Evolutionary conservation across 2,888 invertebrate species (phyloP).

Genomic region (Cosmorhoe ocellata): DNA sequence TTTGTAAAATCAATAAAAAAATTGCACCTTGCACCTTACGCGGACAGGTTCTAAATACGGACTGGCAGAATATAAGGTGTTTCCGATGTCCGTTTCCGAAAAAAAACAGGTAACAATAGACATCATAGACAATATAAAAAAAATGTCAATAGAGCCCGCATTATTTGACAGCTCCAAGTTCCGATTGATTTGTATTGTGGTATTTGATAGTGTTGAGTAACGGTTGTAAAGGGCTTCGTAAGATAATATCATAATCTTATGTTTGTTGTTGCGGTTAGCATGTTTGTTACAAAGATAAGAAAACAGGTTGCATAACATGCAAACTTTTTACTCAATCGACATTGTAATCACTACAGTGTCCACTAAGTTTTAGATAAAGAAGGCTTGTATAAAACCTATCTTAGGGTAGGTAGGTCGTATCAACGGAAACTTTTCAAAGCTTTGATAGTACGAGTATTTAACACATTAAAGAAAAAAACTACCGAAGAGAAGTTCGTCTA

Average conservation of each 20-base stretch:
- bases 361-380: too few species aligned
- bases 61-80: conserved; percentile 63
- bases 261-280: not conserved
- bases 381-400: too few species aligned
- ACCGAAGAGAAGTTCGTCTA: too few species aligned
- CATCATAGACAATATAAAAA: conserved; percentile 27
- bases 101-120: conserved; percentile 64
- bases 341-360: too few species aligned
- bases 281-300: not conserved
- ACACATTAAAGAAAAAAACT: too few species aligned
- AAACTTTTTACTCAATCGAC: too few species aligned
- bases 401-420: too few species aligned
- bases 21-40: conserved; percentile 64
- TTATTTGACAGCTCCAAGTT: conserved; percentile 42
- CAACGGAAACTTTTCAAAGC: too few species aligned
- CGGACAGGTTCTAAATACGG: conserved; percentile 66
- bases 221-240: conserved; percentile 13
- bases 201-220: conserved; percentile 41
- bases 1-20: conserved; percentile 19
- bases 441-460: too few species aligned
- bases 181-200: conserved; percentile 43
- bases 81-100: conserved; percentile 72
- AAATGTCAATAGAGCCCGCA: conserved; percentile 36
- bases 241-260: conserved; percentile 19
- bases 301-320: too few species aligned